Percentiles rank a stretch among this genome's conserved stretches.
These are phyloP conservation scores for Intellagama lesueurii DNA, from an alignment of 2,797 vertebrate genomes.

Conservation along the genomic window DNA sequence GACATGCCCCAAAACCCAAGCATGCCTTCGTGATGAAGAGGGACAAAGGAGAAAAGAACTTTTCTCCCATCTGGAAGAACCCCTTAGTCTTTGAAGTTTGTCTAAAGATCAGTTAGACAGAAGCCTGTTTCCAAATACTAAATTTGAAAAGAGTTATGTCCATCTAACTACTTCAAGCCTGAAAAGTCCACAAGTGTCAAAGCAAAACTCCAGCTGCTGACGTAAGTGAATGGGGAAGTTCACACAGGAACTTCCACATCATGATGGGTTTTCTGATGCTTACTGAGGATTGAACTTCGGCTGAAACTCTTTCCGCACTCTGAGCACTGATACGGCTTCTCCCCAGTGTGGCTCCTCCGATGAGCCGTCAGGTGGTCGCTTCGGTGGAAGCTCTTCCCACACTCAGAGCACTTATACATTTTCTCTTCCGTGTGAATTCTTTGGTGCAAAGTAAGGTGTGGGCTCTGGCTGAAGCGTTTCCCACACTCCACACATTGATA, in stretches of 20 bases:
- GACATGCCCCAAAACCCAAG: too few relatives aligned
- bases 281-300: not conserved
- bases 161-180: not conserved
- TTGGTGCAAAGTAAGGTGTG: not conserved
- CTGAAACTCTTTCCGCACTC: conserved; percentile 9
- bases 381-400: not conserved
- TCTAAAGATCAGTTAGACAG: not conserved
- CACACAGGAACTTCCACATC: not conserved
- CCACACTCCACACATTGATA: not conserved
- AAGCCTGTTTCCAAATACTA: not conserved
- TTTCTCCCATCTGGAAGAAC: too few relatives aligned
- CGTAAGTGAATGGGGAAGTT: not conserved
- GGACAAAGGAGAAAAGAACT: too few relatives aligned
- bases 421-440: conserved; percentile 17
- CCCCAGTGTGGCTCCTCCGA: not conserved
- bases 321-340: not conserved
- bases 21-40: too few relatives aligned
- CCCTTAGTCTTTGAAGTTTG: not conserved
- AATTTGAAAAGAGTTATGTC: not conserved
- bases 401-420: not conserved
- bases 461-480: conserved; percentile 1
- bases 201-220: too few relatives aligned
- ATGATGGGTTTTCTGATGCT: conserved; percentile 8
- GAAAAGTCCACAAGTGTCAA: not conserved
- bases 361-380: not conserved